A percentile compares a stretch with the other conserved stretches of the same genome.
Conservation (phyloP, 2,888 invertebrate genomes). For the Xestoiulus laeticollis region DNA sequence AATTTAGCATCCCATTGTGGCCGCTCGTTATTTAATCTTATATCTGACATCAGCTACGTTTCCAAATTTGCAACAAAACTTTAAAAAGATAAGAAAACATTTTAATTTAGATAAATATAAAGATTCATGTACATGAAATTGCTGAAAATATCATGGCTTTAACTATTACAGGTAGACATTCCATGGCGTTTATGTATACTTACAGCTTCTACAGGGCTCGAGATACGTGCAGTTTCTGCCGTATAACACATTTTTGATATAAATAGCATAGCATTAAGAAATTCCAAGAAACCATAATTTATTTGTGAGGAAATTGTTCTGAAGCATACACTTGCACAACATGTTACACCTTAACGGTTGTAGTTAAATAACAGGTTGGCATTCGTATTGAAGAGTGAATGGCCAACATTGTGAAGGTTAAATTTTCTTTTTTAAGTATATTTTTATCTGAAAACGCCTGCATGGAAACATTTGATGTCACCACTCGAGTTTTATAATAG, state of each 20-base stretch:
- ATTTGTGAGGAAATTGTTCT: not conserved
- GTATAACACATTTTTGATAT: not conserved
- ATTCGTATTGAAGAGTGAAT: conserved; percentile 14
- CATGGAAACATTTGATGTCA: conserved; percentile 4
- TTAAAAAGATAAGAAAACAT: no score
- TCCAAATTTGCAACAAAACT: not conserved
- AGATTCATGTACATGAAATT: no score
- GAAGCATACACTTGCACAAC: not conserved
- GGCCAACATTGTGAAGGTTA: conserved; percentile 45
- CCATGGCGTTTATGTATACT: not conserved
- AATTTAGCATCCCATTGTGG: not conserved
- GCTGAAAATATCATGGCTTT: no score
- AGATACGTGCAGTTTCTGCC: not conserved
- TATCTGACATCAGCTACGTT: not conserved
- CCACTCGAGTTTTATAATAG: conserved; percentile 26
- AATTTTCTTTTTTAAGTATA: conserved; percentile 1
- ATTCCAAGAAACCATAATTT: conserved; percentile 6
- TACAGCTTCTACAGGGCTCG: no score
- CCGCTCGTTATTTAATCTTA: not conserved
- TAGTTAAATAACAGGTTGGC: not conserved
- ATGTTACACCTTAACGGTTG: not conserved
- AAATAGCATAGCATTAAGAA: not conserved
- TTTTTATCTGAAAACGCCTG: conserved; percentile 43
- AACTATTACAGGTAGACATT: no score
- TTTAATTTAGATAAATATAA: no score